Evolutionary conservation across 2,888 invertebrate species (phyloP), one percentile per base, ranked within the genome.

Genomic region (Cantharis rustica): DNA sequence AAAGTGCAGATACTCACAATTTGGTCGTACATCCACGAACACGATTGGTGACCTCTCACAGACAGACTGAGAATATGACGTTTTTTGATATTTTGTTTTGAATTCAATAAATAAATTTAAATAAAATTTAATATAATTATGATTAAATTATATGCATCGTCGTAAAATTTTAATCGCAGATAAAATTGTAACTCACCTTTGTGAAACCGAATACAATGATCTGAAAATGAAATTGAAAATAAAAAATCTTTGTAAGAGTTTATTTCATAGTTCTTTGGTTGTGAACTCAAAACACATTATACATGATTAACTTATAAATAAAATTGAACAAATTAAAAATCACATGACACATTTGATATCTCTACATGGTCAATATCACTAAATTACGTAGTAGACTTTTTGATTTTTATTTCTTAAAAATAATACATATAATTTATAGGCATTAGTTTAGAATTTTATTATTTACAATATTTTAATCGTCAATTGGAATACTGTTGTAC

Each of bases 391-490:
- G 68, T 77, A 74, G 75, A 78, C 70, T 71, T 71, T 75, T 75
- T 69, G 70, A 71, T 75, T 75, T 62, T 70, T 71, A 74, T 75
- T 72, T 76, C 74, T 81, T 79, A 78, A 79, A 81, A 80, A 79
- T 79, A 79, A 79, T 74, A 77, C 79, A 76, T 77, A 75, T 79
- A 74, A 75, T 85, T 85, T 85, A 83, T 83, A 86, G 86, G 87
- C 86, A 85, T 85, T 83, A 85, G 84, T 87, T 86, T 87, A 86
- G 86, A 87, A 86, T 86, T 84, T 85, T 47, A 31, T 81, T 82
- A 84, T 81, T 77, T 76, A 72, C 76, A 76, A 17, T 72, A 71
- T 72, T 61, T 76, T 72, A 76, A 47, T 72, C 68, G 10, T 68
- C 69, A 68, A 76, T 66, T 68, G 69, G 73, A 69, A 75, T 77